Evolutionary conservation across 2,113 vertebrate species (phyloP).

Genomic region (Uropsilus gracilis): DNA sequence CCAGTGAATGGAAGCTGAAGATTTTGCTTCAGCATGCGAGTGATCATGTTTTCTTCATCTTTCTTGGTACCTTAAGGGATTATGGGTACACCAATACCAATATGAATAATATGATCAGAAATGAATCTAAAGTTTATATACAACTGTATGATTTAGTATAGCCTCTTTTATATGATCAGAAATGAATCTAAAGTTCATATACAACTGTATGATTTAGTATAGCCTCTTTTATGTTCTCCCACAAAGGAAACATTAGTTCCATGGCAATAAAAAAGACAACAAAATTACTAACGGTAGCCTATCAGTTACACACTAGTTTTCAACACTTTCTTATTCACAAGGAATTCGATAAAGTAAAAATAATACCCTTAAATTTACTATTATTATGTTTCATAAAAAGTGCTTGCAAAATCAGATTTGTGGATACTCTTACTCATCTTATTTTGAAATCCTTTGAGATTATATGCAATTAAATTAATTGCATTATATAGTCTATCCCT

Average conservation of each 20-base stretch:
- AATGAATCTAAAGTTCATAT: background rate
- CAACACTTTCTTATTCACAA: background rate
- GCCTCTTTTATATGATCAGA: background rate
- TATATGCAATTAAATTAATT: constrained; percentile 75
- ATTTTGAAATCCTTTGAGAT: constrained; percentile 66
- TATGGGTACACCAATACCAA: background rate
- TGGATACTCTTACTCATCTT: constrained; percentile 26
- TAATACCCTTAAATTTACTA: constrained; percentile 3
- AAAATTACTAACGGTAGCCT: background rate
- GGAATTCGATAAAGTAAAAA: background rate
- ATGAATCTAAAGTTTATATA: background rate
- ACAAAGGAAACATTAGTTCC: background rate
- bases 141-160: too few relatives aligned
- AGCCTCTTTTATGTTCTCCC: background rate
- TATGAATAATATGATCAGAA: background rate
- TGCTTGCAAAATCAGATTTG: constrained; percentile 49
- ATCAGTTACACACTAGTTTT: background rate
- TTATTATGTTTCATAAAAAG: constrained; percentile 10
- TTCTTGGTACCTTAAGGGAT: background rate
- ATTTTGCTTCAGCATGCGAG: background rate
- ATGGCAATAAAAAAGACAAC: background rate
- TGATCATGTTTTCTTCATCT: background rate
- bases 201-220: background rate
- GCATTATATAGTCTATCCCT: constrained; percentile 59
- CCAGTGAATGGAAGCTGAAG: fast-evolving